Conservation (phyloP, 2,113 vertebrate species). For the Chascanopsetta lugubris region DNA sequence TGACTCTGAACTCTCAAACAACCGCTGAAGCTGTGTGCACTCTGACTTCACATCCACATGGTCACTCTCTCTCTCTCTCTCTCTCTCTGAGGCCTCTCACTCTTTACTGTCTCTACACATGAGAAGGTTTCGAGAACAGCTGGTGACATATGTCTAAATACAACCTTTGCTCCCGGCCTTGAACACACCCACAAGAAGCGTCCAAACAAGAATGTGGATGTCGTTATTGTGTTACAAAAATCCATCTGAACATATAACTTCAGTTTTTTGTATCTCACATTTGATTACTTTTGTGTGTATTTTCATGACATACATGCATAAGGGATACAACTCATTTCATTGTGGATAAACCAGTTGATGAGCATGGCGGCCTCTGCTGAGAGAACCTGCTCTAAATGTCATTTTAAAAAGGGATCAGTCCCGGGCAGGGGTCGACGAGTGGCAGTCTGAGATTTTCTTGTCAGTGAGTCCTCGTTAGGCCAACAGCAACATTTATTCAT, state of each 20-base stretch:
- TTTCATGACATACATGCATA: too few species aligned
- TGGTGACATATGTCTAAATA: constrained; percentile 21
- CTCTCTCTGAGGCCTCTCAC: constrained; percentile 15
- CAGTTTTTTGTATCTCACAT: not conserved
- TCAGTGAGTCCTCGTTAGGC: too few species aligned
- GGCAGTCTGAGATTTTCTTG: too few species aligned
- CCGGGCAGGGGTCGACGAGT: too few species aligned
- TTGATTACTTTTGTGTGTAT: not conserved
- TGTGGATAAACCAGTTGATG: too few species aligned
- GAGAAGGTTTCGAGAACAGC: constrained; percentile 45
- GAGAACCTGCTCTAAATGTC: too few species aligned
- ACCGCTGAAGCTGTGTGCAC: constrained; percentile 33
- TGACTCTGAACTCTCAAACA: constrained; percentile 27
- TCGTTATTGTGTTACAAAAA: not conserved
- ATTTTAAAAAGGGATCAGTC: too few species aligned
- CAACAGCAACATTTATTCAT: too few species aligned
- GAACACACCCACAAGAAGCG: constrained; percentile 27
- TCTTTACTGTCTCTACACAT: constrained; percentile 16
- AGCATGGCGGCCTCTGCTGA: too few species aligned
- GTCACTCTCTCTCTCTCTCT: constrained; percentile 14
- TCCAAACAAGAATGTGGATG: constrained; percentile 17
- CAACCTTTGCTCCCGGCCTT: constrained; percentile 34
- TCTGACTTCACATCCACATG: constrained; percentile 10
- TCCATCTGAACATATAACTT: not conserved
- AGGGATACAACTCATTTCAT: too few species aligned